A percentile compares a stretch with the other conserved stretches of the same genome.
These are phyloP conservation scores for Mirza zaza DNA, from an alignment of 2,113 vertebrate species.

Conservation along the genomic window DNA sequence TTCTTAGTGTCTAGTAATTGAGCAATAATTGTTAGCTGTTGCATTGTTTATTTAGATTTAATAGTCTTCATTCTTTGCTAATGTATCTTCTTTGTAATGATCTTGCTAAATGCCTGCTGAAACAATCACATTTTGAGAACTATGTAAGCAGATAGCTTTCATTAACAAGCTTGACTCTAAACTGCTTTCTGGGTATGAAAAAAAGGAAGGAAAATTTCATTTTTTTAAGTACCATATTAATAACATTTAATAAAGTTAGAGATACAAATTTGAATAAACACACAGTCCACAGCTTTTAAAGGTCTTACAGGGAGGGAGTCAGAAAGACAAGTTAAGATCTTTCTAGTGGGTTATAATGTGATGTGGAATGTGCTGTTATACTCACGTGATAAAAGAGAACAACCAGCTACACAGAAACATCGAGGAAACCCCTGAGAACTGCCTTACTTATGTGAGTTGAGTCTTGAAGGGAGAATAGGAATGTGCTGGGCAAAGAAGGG, in stretches of 20 bases:
- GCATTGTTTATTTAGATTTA: neutral
- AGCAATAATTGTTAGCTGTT: neutral
- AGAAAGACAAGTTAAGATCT: neutral
- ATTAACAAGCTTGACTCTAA: neutral
- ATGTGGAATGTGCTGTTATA: neutral
- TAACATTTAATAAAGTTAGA: neutral
- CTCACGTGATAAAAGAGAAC: neutral
- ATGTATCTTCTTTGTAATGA: constrained; percentile 2
- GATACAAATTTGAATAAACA: neutral
- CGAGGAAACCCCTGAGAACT: neutral
- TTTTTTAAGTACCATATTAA: neutral
- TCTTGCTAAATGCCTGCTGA: neutral
- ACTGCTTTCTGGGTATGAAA: neutral
- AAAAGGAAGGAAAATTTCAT: neutral
- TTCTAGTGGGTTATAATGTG: neutral
- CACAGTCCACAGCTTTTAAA: neutral
- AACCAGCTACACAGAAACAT: neutral
- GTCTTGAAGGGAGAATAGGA: neutral
- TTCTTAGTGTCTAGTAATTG: neutral
- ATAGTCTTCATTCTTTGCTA: constrained; percentile 5
- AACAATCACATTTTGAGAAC: neutral
- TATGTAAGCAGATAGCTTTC: neutral
- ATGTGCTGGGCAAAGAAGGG: neutral
- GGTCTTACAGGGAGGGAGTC: neutral
- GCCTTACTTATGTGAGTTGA: neutral